Base-by-base conservation (phyloP, 2,888 invertebrate genomes). In the Byasa hedistus region DNA sequence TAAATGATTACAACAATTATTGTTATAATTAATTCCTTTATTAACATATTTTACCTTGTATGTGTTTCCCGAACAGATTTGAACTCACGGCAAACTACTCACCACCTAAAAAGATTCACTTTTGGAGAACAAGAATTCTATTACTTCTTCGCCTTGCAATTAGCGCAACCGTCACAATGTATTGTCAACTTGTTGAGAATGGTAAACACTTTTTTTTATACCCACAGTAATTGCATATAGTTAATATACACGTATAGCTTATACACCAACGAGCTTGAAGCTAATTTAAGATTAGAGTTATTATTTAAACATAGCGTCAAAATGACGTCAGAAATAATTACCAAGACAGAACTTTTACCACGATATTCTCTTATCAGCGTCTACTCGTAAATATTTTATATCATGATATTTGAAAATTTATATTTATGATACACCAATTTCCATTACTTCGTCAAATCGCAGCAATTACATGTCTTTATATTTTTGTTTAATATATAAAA, bases 31-130 rank as follows among this genome's bases (percentile, higher is more conserved):
- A 64, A 69, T 71, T 73, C 71, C 71, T 71, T 74, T 70, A 71
- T 74, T 73, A 73, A 62, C 73, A 75, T 74, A 75, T 74, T 73
- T 79, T 79, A 83, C 84, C 81, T 82, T 82, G 78, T 71, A 58
- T 73, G 52, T 57, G 75, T 71, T 75, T 77, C 76, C 76, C 73
- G 71, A 73, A 72, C 59, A 64, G 55, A 71, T 73, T 73, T 72
- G 72, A 70, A 73, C 66, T 70, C 76, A 66, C 69, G 65, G 68
- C 64, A 62, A 66, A 24, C 57, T 63, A 68, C 59, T 48, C 70
- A 60, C 70, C 73, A 73, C 69, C 73, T 75, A 73, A 71, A 73
- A 73, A 51, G 62, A 66, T 69, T 57, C 61, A 63, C 27, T 64
- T 61, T 21, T 60, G 24, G 63, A 67, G 36, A 64, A 70, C 67